Conservation (phyloP, 2,797 vertebrate genomes). For the Muscicapa comitata region DNA sequence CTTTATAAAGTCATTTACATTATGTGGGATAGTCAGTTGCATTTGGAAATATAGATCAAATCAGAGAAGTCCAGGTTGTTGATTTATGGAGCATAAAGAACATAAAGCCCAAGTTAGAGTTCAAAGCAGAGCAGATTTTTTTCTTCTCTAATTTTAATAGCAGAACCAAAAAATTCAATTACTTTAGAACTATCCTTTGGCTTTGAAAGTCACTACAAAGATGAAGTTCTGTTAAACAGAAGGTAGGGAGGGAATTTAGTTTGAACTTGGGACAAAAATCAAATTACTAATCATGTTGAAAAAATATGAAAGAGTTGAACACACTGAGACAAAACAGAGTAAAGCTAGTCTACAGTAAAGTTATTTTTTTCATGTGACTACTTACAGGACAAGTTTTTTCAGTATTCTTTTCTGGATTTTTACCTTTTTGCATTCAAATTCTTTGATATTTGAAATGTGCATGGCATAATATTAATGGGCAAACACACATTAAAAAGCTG, state of each 20-base stretch:
- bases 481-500: not conserved
- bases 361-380: not conserved
- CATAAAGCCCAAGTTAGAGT: not conserved
- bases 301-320: not conserved
- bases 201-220: constrained; percentile 55
- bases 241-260: constrained; percentile 21
- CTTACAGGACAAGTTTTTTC: not conserved
- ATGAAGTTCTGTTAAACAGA: constrained; percentile 12
- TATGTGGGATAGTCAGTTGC: not conserved
- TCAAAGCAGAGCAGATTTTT: not conserved
- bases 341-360: not conserved
- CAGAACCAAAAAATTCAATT: constrained; percentile 15
- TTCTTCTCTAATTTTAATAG: not conserved
- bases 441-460: not conserved
- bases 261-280: constrained; percentile 43
- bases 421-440: not conserved
- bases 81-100: constrained; percentile 16
- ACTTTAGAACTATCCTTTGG: not conserved
- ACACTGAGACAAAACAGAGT: not conserved
- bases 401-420: not conserved
- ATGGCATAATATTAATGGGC: not conserved
- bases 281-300: not conserved
- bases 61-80: not conserved
- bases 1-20: not conserved
- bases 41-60: not conserved